phyloP scores from a whole-genome alignment of 2,888 invertebrate species.

The Ceramica pisi region DNA sequence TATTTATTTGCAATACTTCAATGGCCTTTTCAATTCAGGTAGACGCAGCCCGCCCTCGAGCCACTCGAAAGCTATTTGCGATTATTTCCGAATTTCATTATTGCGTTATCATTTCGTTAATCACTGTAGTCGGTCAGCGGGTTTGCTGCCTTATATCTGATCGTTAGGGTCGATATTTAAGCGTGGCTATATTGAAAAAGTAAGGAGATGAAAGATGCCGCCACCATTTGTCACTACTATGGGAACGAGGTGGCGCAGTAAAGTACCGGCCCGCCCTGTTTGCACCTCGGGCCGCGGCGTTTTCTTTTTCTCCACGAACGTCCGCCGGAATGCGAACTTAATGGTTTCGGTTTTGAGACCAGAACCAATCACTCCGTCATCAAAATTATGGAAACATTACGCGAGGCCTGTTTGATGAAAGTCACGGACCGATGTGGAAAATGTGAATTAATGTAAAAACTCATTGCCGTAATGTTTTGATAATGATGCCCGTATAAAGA shows the following conservation, averaged over 20 bases:
- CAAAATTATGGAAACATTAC: slow-evolving; percentile 82
- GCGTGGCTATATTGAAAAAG: slow-evolving; percentile 61
- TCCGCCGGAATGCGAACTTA: slow-evolving; percentile 83
- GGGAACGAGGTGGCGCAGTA: slow-evolving; percentile 86
- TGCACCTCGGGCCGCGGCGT: slow-evolving; percentile 79
- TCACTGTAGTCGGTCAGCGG: slow-evolving; percentile 61
- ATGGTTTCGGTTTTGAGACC: slow-evolving; percentile 84
- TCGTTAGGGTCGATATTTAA: slow-evolving; percentile 72
- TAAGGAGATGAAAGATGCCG: slow-evolving; percentile 88
- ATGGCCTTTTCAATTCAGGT: slow-evolving; percentile 81
- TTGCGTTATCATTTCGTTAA: slow-evolving; percentile 86
- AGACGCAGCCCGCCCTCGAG: slow-evolving; percentile 76
- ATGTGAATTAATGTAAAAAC: slow-evolving; percentile 64
- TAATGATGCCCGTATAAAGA: slow-evolving; percentile 51
- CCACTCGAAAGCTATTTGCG: slow-evolving; percentile 85
- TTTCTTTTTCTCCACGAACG: slow-evolving; percentile 77
- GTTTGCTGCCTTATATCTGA: slow-evolving; percentile 66
- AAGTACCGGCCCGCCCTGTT: slow-evolving; percentile 87
- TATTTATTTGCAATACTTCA: slow-evolving; percentile 76
- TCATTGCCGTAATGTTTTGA: slow-evolving; percentile 52
- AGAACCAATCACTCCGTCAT: slow-evolving; percentile 86
- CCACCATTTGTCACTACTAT: slow-evolving; percentile 89
- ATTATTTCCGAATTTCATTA: slow-evolving; percentile 89
- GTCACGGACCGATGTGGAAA: slow-evolving; percentile 58
- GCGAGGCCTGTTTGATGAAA: slow-evolving; percentile 68